Evolutionary conservation across 1,140 invertebrate species (phyloP).

Genomic region (Drosophila varians): DNA sequence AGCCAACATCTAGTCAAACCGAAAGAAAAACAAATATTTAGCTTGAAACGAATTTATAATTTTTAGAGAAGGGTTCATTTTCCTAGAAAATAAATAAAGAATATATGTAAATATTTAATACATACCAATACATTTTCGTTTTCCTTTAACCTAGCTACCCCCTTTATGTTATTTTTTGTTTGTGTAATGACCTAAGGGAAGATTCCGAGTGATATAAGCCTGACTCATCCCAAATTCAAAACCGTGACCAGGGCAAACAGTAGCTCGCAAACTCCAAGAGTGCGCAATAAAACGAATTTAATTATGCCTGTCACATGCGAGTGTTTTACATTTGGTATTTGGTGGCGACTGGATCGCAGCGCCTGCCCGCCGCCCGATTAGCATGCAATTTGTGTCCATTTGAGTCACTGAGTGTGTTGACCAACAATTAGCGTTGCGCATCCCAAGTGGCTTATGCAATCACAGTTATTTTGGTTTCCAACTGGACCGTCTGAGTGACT

Average conservation of each 20-base stretch:
- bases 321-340: conserved; percentile 64
- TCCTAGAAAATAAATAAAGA: too few species aligned
- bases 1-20: too few species aligned
- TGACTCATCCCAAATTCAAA: conserved; percentile 35
- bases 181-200: conserved; percentile 3
- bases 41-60: too few species aligned
- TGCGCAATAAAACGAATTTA: conserved; percentile 64
- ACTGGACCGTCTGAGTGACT: conserved; percentile 23
- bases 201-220: conserved; percentile 3
- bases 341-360: conserved; percentile 31
- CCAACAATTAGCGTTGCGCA: conserved; percentile 56
- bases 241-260: conserved; percentile 34
- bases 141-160: too few species aligned
- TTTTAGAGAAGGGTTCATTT: too few species aligned
- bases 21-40: too few species aligned
- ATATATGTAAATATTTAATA: too few species aligned
- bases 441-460: conserved; percentile 41
- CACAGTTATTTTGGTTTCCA: conserved; percentile 12
- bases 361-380: conserved; percentile 38
- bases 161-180: too few species aligned
- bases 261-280: conserved; percentile 45
- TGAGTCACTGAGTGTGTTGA: conserved; percentile 41
- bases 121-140: too few species aligned
- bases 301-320: conserved; percentile 72
- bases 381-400: conserved; percentile 55